Percentiles rank a stretch among this genome's conserved stretches.
phyloP scores from a whole-genome alignment of 2,888 invertebrate species.

The Drosophila aldrichi region DNA sequence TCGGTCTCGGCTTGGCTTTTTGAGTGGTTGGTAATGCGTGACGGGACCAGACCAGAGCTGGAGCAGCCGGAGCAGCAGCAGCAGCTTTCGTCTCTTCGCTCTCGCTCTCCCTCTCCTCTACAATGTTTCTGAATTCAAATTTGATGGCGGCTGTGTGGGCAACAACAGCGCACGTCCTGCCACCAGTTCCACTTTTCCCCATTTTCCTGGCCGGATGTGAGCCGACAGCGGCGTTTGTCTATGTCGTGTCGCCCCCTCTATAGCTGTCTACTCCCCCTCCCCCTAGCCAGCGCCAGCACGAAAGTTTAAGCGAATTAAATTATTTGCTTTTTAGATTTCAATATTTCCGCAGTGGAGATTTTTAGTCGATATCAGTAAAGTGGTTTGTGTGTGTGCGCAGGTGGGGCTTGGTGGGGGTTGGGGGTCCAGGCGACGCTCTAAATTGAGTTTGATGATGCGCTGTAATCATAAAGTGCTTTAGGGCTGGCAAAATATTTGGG shows the following conservation, averaged over 20 bases:
- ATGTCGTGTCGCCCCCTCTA: slow-evolving; percentile 52
- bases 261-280: slow-evolving; percentile 11
- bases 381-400: slow-evolving; percentile 22
- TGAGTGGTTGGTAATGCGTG: slow-evolving; percentile 75
- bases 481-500: slow-evolving; percentile 49
- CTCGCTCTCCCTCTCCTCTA: background rate
- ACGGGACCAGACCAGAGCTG: slow-evolving; percentile 51
- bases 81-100: background rate
- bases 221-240: slow-evolving; percentile 73
- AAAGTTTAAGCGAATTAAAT: slow-evolving; percentile 81
- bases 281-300: slow-evolving; percentile 22
- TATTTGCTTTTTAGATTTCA: slow-evolving; percentile 82
- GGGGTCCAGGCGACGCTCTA: slow-evolving; percentile 38
- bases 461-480: slow-evolving; percentile 76
- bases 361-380: slow-evolving; percentile 73
- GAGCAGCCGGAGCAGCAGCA: background rate
- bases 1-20: slow-evolving; percentile 57
- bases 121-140: slow-evolving; percentile 68
- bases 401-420: slow-evolving; percentile 13
- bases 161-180: slow-evolving; percentile 55
- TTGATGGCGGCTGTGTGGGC: slow-evolving; percentile 71
- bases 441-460: slow-evolving; percentile 79
- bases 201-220: slow-evolving; percentile 59
- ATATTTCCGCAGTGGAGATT: slow-evolving; percentile 80
- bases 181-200: slow-evolving; percentile 28